Evolutionary conservation across 2,888 invertebrate species (phyloP), one percentile per base, ranked within the genome.

Genomic region (Tanytarsus gracilentus): DNA sequence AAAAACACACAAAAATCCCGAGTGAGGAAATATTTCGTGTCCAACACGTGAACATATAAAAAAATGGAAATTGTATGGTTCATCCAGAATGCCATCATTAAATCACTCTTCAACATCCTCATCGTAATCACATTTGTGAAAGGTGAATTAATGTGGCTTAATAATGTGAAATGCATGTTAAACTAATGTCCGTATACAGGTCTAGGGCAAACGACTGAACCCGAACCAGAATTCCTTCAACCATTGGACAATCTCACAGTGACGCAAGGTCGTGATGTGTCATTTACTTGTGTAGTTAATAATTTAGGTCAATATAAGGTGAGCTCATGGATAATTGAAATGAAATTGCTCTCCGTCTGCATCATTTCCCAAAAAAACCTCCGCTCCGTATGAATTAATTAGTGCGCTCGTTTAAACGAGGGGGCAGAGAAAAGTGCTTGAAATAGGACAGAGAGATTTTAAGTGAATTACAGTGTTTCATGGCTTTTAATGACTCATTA

Each of bases 201-300:
- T 75, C 86, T 87, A 75, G 82, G 81, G 76, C 81, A 80, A 64
- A 78, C 78, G 65, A 71, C 78, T 79, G 59, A 83, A 81, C 68
- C 71, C 74, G 81, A 81, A 67, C 92, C 93, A 4, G 86, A 87
- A 72, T 93, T 93, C 75, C 79, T 91, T 67, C 86, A 86, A 66
- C 85, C 86, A 61, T 75, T 93, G 70, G 86, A 88, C 70, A 93
- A 93, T 74, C 83, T 88, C 70, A 92, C 91, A 40, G 88, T 90
- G 62, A 84, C 87, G 60, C 88, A 88, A 74, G 92, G 93, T 61
- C 79, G 92, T 59, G 91, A 93, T 72, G 85, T 91, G 62, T 85
- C 83, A 70, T 91, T 93, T 75, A 91, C 91, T 55, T 93, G 93
- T 71, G 86, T 90, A 67, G 92, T 93, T 70, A 90, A 91, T 76